Percentiles rank a stretch among this genome's conserved stretches.
These are phyloP conservation scores for Pollicipes pollicipes DNA, from an alignment of 1,140 invertebrate species.

Conservation along the genomic window DNA sequence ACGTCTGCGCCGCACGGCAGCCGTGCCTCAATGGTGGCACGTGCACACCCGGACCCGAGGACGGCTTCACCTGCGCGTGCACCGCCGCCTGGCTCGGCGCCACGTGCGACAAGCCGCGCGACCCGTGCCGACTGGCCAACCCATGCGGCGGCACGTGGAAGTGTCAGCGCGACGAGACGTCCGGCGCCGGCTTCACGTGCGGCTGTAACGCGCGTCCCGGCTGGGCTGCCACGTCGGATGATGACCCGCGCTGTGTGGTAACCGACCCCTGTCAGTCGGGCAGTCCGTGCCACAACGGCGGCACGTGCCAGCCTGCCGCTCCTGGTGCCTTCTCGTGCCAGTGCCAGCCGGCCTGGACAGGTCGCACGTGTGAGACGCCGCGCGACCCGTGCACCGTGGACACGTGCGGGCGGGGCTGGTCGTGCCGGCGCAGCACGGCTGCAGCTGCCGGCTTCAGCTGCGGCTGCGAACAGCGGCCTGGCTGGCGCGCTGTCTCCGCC, in stretches of 20 bases:
- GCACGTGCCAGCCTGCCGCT: conserved; percentile 47
- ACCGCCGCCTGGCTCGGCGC: neutral
- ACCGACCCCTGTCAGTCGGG: neutral
- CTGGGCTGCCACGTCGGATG: neutral
- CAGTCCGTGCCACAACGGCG: conserved; percentile 22
- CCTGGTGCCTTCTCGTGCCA: conserved; percentile 66
- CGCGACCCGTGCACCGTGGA: neutral
- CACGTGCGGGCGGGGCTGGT: neutral
- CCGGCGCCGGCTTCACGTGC: neutral
- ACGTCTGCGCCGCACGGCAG: neutral
- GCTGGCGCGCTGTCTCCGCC: neutral
- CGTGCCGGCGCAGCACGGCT: neutral
- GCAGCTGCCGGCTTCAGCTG: neutral
- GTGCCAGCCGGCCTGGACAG: conserved; percentile 53
- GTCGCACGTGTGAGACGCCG: neutral
- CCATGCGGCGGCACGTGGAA: neutral
- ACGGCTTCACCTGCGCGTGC: neutral
- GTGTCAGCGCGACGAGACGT: neutral
- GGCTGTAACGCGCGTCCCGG: neutral
- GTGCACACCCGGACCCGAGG: neutral
- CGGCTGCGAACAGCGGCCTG: neutral
- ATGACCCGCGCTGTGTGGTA: neutral
- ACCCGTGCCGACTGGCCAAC: neutral
- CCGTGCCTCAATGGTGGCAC: neutral
- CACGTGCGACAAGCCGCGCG: neutral